Evolutionary conservation across 2,888 invertebrate species (phyloP), one percentile per base, ranked within the genome.

Genomic region (Amorpha juglandis): DNA sequence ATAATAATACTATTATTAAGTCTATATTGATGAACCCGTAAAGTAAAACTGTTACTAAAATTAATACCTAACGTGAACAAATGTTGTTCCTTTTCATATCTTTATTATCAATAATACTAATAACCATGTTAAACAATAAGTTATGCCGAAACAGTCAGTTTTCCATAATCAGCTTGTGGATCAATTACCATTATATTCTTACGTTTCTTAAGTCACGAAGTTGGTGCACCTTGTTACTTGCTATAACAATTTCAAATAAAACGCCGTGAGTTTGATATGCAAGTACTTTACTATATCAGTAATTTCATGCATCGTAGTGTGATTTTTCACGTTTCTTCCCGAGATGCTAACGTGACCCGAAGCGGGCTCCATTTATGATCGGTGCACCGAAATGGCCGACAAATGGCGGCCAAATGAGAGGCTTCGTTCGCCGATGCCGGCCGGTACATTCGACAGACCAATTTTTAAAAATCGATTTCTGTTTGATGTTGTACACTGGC

Each of bases 401-500:
- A 93, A 93, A 93, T 93, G 89, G 93, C 91, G 86, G 89, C 87
- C 91, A 93, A 92, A 93, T 93, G 91, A 93, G 92, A 92, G 93
- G 92, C 91, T 92, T 91, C 88, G 86, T 84, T 83, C 86, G 88
- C 89, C 90, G 89, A 86, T 84, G 83, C 86, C 83, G 88, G 83
- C 83, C 86, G 84, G 83, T 84, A 82, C 79, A 83, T 84, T 86
- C 83, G 82, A 82, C 81, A 81, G 81, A 78, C 79, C 81, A 80
- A 81, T 82, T 87, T 88, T 81, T 80, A 78, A 81, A 83, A 80
- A 78, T 70, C 71, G 68, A 76, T 69, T 65, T 63, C 63, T 4
- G 8, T 62, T 33, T 14, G 16, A 63, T 62, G 21, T 3, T 1
- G 45, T 80, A 68, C 84, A 83, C 72, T 67, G 67, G 72, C 63